These are phyloP conservation scores for Parelbella ahira DNA, from an alignment of 2,888 invertebrate genomes.

Conservation along the genomic window DNA sequence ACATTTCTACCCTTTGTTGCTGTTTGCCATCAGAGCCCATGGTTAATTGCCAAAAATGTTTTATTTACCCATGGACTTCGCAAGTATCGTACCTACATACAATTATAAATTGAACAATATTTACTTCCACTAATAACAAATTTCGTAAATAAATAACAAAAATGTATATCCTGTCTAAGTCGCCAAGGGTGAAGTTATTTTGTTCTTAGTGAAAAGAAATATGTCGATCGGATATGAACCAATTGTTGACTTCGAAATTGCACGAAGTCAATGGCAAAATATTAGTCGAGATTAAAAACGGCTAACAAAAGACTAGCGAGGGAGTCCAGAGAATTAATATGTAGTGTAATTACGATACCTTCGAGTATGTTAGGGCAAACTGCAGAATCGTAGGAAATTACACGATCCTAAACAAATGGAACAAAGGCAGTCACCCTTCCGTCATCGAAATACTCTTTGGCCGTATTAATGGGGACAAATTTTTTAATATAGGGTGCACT, in stretches of 20 bases:
- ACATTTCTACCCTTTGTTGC: constrained; percentile 9
- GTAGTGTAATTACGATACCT: constrained; percentile 62
- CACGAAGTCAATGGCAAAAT: constrained; percentile 20
- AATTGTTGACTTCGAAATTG: constrained; percentile 19
- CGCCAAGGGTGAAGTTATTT: too few relatives aligned
- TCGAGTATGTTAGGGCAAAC: constrained; percentile 46
- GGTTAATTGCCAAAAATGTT: constrained; percentile 13
- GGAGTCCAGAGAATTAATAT: constrained; percentile 56
- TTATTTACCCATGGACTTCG: background rate
- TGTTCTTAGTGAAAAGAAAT: background rate
- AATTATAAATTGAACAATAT: too few relatives aligned
- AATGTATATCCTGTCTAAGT: too few relatives aligned
- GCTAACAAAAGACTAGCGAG: constrained; percentile 56
- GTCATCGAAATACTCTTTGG: constrained; percentile 47
- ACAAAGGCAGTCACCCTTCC: constrained; percentile 55
- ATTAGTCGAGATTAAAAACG: constrained; percentile 57
- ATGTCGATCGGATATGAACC: constrained; percentile 6
- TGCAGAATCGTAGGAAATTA: constrained; percentile 74
- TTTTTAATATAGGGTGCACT: constrained; percentile 70
- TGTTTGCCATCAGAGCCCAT: constrained; percentile 3
- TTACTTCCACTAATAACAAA: too few relatives aligned
- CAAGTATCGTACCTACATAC: too few relatives aligned
- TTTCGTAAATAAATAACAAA: too few relatives aligned
- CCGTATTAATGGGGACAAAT: constrained; percentile 66
- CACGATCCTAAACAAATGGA: constrained; percentile 65